A percentile compares a stretch with the other conserved stretches of the same genome.
These are phyloP conservation scores for Phania funesta DNA, from an alignment of 2,888 invertebrate genomes.

Conservation along the genomic window DNA sequence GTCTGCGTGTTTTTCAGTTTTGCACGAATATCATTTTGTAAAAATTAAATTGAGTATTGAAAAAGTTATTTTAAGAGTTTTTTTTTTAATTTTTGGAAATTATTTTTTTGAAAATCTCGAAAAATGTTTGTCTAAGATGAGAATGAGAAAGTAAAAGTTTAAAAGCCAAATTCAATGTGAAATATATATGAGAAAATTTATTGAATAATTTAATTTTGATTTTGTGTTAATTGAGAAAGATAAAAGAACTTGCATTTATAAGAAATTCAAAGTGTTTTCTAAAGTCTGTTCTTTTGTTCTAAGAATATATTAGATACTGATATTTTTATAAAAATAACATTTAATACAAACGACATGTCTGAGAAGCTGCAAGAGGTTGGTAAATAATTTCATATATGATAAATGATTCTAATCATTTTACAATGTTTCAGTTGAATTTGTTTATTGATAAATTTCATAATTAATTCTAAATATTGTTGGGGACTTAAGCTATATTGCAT, in stretches of 20 bases:
- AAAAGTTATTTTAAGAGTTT: neutral
- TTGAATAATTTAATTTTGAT: conserved; percentile 7
- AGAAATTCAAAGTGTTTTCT: conserved; percentile 37
- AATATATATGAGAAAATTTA: conserved; percentile 23
- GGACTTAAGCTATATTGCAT: no score
- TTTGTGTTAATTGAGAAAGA: neutral
- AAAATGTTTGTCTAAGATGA: conserved; percentile 1
- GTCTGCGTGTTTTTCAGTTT: neutral
- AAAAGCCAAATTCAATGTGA: conserved; percentile 40
- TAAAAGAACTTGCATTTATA: conserved; percentile 64
- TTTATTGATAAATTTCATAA: no score
- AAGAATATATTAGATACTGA: conserved; percentile 5
- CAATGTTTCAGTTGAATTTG: no score
- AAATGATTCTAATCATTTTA: no score
- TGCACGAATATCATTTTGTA: conserved; percentile 6
- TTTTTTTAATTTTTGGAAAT: conserved; percentile 37
- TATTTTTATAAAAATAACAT: no score
- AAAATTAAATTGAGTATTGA: conserved; percentile 14
- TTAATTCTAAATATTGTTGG: no score
- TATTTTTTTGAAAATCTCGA: neutral
- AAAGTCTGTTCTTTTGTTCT: conserved; percentile 29
- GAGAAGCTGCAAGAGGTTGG: conserved; percentile 53
- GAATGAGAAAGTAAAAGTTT: no score
- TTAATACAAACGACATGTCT: conserved; percentile 35
- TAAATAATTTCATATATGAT: no score